Percentiles rank a stretch among this genome's conserved stretches.
phyloP scores from a whole-genome alignment of 2,113 vertebrate species.

The Platichthys flesus region DNA sequence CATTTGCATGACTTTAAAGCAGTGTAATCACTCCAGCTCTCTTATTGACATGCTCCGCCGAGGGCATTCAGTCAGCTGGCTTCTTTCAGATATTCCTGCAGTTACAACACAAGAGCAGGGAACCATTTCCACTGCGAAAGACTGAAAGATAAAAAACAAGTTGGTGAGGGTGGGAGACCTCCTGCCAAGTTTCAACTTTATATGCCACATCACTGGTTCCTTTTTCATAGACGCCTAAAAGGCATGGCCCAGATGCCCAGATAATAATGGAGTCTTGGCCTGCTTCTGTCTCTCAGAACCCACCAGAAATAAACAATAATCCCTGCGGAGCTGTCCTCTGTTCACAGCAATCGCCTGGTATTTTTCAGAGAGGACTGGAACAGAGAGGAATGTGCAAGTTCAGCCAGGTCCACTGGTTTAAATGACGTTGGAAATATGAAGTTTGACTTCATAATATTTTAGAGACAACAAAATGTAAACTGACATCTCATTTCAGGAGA shows the following conservation, averaged over 20 bases:
- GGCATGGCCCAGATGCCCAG: conserved; percentile 70
- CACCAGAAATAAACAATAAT: conserved; percentile 77
- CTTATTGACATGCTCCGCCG: conserved; percentile 41
- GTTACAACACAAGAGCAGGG: conserved; percentile 64
- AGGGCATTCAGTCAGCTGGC: conserved; percentile 55
- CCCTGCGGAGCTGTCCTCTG: conserved; percentile 67
- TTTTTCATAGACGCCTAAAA: conserved; percentile 60
- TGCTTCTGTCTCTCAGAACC: conserved; percentile 70
- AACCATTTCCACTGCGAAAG: conserved; percentile 55
- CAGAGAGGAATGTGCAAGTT: background rate
- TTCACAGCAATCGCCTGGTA: conserved; percentile 65
- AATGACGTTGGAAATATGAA: background rate
- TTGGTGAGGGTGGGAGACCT: conserved; percentile 36
- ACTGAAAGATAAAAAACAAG: conserved; percentile 46
- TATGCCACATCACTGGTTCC: conserved; percentile 45
- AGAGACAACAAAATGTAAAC: background rate
- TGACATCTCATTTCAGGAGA: background rate
- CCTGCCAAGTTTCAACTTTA: conserved; percentile 40
- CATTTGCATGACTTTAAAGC: conserved; percentile 69
- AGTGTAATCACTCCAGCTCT: conserved; percentile 47
- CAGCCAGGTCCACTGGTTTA: background rate
- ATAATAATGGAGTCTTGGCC: conserved; percentile 69
- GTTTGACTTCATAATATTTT: no score
- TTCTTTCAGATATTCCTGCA: conserved; percentile 68
- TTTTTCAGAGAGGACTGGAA: conserved; percentile 34